A percentile compares a stretch with the other conserved stretches of the same genome.
These are phyloP conservation scores for Tolmerus cingulatus DNA, from an alignment of 2,888 invertebrate genomes.

Conservation along the genomic window DNA sequence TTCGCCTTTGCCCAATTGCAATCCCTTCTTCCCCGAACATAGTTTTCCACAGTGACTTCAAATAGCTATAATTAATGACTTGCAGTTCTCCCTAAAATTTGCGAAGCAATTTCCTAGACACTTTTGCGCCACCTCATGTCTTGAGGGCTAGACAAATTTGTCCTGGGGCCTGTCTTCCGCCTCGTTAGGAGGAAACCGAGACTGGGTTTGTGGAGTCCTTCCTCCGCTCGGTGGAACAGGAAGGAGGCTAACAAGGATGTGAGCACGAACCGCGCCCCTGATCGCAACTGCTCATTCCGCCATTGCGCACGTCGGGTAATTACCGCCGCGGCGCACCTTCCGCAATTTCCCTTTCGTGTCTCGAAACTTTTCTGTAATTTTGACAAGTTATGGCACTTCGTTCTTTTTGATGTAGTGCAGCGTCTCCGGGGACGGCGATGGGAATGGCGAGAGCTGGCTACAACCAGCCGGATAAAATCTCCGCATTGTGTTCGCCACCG, in stretches of 20 bases:
- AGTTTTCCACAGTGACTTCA: constrained; percentile 16
- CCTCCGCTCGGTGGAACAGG: not conserved
- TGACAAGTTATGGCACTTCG: constrained; percentile 36
- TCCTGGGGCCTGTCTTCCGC: constrained; percentile 1
- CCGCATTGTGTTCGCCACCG: not conserved
- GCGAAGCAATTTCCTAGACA: constrained; percentile 18
- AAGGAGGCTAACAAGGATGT: constrained; percentile 3
- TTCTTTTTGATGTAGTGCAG: not conserved
- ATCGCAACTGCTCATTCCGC: constrained; percentile 34
- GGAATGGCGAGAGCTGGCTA: not conserved
- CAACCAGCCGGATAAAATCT: constrained; percentile 4
- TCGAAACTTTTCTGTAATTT: constrained; percentile 18
- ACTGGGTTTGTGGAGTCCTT: not conserved
- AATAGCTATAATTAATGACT: constrained; percentile 20
- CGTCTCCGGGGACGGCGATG: not conserved
- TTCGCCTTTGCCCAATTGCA: not conserved
- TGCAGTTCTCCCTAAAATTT: constrained; percentile 8
- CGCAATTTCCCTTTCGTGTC: constrained; percentile 10
- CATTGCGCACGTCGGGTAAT: constrained; percentile 27
- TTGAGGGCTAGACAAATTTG: not conserved
- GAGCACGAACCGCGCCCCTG: constrained; percentile 25
- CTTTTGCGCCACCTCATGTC: not conserved
- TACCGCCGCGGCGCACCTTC: constrained; percentile 21
- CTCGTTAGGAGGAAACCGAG: not conserved
- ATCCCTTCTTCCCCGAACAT: not conserved